Evolutionary conservation across 2,888 invertebrate species (phyloP).

Genomic region (Eurytoma californica): DNA sequence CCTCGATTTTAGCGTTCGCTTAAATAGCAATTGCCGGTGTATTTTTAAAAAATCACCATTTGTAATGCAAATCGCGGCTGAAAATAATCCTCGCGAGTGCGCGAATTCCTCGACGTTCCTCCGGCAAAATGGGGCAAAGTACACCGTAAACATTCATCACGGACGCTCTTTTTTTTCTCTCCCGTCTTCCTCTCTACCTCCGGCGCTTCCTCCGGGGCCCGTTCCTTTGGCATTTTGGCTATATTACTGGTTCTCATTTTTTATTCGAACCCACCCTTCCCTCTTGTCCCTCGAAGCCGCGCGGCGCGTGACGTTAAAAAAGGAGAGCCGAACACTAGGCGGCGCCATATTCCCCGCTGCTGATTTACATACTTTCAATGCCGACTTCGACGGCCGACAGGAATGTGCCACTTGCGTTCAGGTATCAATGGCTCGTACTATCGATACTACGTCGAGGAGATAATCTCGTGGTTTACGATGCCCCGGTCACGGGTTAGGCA

Average conservation of each 20-base stretch:
- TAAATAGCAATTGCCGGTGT: too few relatives aligned
- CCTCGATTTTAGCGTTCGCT: too few relatives aligned
- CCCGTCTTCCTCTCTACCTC: neutral
- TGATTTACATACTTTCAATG: conserved; percentile 57
- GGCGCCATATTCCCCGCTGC: conserved; percentile 40
- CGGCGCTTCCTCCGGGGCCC: conserved; percentile 1
- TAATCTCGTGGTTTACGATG: conserved; percentile 13
- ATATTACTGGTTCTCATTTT: conserved; percentile 49
- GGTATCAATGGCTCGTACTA: conserved; percentile 38
- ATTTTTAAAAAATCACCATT: too few relatives aligned
- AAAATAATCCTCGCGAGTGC: too few relatives aligned
- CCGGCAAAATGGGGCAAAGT: too few relatives aligned
- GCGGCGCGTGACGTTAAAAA: conserved; percentile 8
- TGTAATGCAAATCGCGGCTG: too few relatives aligned
- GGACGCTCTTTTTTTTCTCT: conserved; percentile 8
- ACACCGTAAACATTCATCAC: too few relatives aligned
- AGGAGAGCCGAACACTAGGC: conserved; percentile 52
- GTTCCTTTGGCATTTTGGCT: conserved; percentile 49
- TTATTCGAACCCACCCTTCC: neutral
- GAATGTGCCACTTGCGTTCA: conserved; percentile 4
- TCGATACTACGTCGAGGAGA: conserved; percentile 16
- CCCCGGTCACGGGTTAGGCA: too few relatives aligned
- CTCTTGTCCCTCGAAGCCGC: neutral
- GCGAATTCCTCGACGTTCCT: too few relatives aligned
- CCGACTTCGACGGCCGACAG: conserved; percentile 26